Evolutionary conservation across 2,797 vertebrate genomes (phyloP), one percentile per base, ranked within the genome.

Genomic region (Neosalanx taihuensis): DNA sequence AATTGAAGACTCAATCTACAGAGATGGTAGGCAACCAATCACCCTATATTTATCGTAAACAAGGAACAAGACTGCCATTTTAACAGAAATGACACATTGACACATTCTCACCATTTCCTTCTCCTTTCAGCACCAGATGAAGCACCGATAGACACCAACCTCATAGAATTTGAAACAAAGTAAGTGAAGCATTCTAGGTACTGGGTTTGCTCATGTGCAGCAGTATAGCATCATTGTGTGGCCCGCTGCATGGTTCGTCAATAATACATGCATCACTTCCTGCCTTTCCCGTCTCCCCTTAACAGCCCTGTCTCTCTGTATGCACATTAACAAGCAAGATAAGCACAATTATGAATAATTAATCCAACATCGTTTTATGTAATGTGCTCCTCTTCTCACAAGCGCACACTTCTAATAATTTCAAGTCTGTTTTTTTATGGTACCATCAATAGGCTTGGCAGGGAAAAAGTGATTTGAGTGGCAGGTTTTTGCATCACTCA

Each of bases 141-240:
- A 81, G 89, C 91, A 0, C 95, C 94, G 0, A 92, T 96, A 83
- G 96, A 98, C 87, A 95, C 96, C 73, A 97, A 98, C 85, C 92
- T 98, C 81, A 98, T 98, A 79, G 93, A 98, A 86, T 97, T 98
- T 74, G 97, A 98, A 88, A 96, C 97, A 78, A 93, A 97, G 97
- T 98, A 94, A 96, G 94, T 80, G 23, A 30, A 35, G 18, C 51
- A n/a, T 6, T 6, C 15, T 71, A 59, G 76, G 30, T 70, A 20
- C 61, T 69, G 13, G 49, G 41, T 37, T 65, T 26, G 20, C 5
- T 67, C 1, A 29, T 20, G 13, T 26, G 7, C 41, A 23, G 15
- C 15, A n/a, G 17, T 35, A 20, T 29, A 9, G 61, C 17, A 2
- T 58, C 56, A 58, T 23, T 23, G 58, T 1, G 9, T 30, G 56